Evolutionary conservation across 2,113 vertebrate species (phyloP).

Genomic region (Nothoprocta perdicaria): DNA sequence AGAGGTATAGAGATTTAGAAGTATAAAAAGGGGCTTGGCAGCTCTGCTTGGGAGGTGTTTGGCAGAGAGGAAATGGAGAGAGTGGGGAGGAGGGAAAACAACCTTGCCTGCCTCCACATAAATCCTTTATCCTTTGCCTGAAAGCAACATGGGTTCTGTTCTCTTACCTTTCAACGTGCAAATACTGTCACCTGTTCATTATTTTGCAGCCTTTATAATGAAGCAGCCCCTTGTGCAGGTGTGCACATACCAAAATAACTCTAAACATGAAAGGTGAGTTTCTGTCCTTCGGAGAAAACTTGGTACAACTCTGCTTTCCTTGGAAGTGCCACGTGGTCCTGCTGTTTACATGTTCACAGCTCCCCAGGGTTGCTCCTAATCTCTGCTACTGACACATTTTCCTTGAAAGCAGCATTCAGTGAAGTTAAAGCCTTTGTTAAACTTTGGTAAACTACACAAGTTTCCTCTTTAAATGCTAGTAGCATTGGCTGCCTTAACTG

Average conservation of each 20-base stretch:
- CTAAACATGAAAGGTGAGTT: not conserved
- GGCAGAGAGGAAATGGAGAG: not conserved
- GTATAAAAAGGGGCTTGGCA: not conserved
- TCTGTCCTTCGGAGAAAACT: not conserved
- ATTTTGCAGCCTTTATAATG: not conserved
- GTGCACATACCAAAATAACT: not conserved
- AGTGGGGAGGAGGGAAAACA: not conserved
- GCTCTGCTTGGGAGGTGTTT: not conserved
- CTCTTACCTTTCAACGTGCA: too few species aligned
- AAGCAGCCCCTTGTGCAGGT: not conserved
- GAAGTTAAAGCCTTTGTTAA: not conserved
- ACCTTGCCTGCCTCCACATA: not conserved
- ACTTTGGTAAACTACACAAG: not conserved
- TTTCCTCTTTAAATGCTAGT: not conserved
- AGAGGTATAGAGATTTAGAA: not conserved
- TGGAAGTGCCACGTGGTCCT: not conserved
- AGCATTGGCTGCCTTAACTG: not conserved
- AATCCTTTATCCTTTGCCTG: not conserved
- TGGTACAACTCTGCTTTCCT: not conserved
- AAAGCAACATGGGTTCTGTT: too few species aligned
- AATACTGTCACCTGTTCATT: accelerated
- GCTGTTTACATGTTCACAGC: not conserved
- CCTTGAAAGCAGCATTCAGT: not conserved
- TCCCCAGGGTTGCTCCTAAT: not conserved
- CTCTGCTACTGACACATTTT: accelerated